Base-by-base conservation (phyloP, 2,113 vertebrate genomes). In the Arenaria interpres region DNA sequence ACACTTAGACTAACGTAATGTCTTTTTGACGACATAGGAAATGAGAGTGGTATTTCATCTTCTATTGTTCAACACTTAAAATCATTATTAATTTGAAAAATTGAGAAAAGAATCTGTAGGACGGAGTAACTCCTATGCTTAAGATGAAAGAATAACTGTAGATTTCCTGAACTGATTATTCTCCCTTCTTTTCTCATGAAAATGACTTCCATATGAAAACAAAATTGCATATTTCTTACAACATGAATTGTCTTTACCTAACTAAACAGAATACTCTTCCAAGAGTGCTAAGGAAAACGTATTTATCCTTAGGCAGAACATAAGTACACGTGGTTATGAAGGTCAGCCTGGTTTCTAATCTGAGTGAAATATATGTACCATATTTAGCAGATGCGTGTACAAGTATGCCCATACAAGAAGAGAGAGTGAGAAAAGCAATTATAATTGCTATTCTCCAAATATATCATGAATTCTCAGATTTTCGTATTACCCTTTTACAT, bases 351-450 rank as follows among this genome's bases (percentile, higher is more conserved):
- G 43, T 93, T 96, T 96, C 88, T 62, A 87, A 88, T 95, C 90
- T 94, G 45, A 93, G 74, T 91, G 62, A 89, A 96, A 94, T 94
- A 66, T 39, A 67, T 8, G n/a, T 43, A n/a, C 84, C 91, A 79
- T 66, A 79, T 96, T 95, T 94, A 96, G 94, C 95, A 96, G 74
- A 64, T 21, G 35, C 25, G n/a, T 5, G 2, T 50, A 75, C 62
- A 85, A 96, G 62, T 79, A 57, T 93, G 62, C 77, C 80, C 89
- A 85, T 90, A 93, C 43, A 93, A 96, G 91, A 94, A 56, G 39
- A 96, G 79, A 80, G 75, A 95, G 80, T 96, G 95, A 96, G 95
- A 92, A 93, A 97, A 95, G 50, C 86, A 93, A 95, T 96, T 97
- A 96, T 95, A 92, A 97, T 96, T 95, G 80, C 88, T 87, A 77